phyloP scores from a whole-genome alignment of 2,113 vertebrate species.

The Mungos mungo region DNA sequence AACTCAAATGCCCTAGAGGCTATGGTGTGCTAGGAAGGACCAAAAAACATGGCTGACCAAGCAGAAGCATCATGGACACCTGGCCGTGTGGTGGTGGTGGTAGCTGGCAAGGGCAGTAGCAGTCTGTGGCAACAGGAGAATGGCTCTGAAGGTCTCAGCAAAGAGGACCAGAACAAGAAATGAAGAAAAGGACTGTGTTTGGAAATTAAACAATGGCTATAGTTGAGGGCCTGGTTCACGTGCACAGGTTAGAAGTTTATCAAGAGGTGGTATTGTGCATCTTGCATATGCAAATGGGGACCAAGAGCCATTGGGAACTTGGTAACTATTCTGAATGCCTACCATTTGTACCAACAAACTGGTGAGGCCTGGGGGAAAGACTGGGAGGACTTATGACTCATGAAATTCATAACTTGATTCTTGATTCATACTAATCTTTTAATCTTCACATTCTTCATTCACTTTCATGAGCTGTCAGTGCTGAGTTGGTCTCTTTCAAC shows the following conservation, averaged over 20 bases:
- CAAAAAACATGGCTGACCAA: background rate
- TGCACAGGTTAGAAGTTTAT: background rate
- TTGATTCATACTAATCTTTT: slow-evolving; percentile 64
- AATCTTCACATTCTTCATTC: slow-evolving; percentile 36
- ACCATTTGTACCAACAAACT: background rate
- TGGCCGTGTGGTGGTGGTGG: background rate
- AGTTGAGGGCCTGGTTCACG: background rate
- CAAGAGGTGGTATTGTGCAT: background rate
- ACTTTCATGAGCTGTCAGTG: slow-evolving; percentile 56
- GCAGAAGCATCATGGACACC: background rate
- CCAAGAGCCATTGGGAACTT: background rate
- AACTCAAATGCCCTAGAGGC: background rate
- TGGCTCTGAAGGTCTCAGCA: background rate
- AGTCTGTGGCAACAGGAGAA: background rate
- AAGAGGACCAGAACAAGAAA: background rate
- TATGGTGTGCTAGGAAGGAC: background rate
- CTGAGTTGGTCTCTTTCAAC: slow-evolving; percentile 58
- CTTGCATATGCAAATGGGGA: background rate
- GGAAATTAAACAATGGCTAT: background rate
- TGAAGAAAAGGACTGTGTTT: background rate
- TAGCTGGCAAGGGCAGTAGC: background rate
- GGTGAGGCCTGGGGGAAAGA: slow-evolving; percentile 11
- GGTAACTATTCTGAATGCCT: background rate
- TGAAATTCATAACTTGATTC: slow-evolving; percentile 52
- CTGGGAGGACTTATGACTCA: background rate